Evolutionary conservation across 2,113 vertebrate species (phyloP).

Genomic region (Etheostoma spectabile): DNA sequence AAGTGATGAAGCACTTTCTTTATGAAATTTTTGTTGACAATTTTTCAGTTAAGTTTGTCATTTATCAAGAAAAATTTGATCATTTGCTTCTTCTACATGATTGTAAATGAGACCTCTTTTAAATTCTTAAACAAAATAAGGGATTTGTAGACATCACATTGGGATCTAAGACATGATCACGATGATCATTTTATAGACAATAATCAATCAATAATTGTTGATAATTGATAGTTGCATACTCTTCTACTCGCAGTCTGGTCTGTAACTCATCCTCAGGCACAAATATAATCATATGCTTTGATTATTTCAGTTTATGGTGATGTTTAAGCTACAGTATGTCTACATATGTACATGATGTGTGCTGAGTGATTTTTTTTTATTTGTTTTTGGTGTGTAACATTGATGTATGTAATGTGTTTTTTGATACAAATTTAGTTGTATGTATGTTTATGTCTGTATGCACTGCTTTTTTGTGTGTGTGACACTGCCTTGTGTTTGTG

Average conservation of each 20-base stretch:
- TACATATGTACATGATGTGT: slow-evolving; percentile 19
- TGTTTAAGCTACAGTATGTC: not conserved
- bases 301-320: slow-evolving; percentile 7
- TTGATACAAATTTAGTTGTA: slow-evolving; percentile 26
- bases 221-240: not conserved
- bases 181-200: not conserved
- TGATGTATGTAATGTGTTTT: slow-evolving; percentile 32
- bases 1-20: not conserved
- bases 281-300: not conserved
- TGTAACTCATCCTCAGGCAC: not conserved
- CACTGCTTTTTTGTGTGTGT: slow-evolving; percentile 49
- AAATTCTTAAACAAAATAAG: slow-evolving; percentile 8
- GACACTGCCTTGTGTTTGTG: slow-evolving; percentile 63
- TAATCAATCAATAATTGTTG: not conserved
- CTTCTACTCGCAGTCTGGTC: not conserved
- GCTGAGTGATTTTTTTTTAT: slow-evolving; percentile 1
- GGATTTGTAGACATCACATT: not conserved
- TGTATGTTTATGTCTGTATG: slow-evolving; percentile 31
- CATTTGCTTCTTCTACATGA: not conserved
- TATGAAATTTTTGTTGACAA: too few species aligned
- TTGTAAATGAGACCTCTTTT: not conserved
- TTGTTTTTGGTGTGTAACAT: not conserved
- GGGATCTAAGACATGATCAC: not conserved
- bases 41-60: not conserved
- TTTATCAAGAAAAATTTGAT: not conserved